These are phyloP conservation scores for Notarius lentiginosus DNA, from an alignment of 2,113 vertebrate genomes.

Conservation along the genomic window DNA sequence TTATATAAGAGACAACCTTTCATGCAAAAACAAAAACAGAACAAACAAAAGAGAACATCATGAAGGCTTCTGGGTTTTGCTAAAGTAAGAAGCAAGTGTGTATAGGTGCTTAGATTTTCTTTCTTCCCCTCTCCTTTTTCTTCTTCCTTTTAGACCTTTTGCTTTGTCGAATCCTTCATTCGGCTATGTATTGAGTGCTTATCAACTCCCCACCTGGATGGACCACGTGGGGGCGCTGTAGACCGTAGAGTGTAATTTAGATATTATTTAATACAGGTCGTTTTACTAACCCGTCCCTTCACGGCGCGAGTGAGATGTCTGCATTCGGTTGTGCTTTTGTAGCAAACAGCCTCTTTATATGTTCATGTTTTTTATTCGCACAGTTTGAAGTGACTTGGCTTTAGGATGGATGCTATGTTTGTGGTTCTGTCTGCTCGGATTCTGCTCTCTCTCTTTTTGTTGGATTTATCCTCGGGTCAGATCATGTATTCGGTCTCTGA, in stretches of 20 bases:
- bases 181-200: neutral
- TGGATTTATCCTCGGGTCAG: conserved; percentile 55
- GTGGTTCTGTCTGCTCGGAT: neutral
- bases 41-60: no score
- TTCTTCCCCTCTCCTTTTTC: neutral
- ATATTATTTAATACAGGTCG: neutral
- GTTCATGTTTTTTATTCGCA: neutral
- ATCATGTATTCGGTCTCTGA: conserved; percentile 69
- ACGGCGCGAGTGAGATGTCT: neutral
- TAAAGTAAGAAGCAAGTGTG: no score
- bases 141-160: neutral
- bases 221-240: conserved; percentile 38
- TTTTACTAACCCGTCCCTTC: conserved; percentile 3
- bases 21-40: no score
- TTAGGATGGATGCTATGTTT: conserved; percentile 15
- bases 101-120: no score
- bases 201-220: no score
- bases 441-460: conserved; percentile 23
- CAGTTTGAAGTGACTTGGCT: neutral
- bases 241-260: neutral
- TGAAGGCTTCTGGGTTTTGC: no score
- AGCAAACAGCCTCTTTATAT: neutral
- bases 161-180: neutral
- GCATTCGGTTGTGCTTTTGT: neutral
- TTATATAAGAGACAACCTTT: no score